Conservation (phyloP, 2,797 vertebrate species). For the Coilia nasus region DNA sequence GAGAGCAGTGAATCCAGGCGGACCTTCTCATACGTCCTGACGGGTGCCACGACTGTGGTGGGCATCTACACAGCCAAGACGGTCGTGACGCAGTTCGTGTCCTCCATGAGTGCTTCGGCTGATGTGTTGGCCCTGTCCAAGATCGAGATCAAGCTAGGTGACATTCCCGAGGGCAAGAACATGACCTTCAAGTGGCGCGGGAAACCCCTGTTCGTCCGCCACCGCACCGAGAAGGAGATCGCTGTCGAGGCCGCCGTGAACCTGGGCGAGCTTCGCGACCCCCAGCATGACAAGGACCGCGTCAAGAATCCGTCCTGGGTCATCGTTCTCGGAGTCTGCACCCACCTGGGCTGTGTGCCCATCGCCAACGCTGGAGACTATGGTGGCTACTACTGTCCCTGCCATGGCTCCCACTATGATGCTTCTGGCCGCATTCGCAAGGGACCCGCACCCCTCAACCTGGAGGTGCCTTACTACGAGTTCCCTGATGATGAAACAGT, state of each 20-base stretch:
- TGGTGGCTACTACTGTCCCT: conserved; percentile 92
- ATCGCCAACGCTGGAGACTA: conserved; percentile 90
- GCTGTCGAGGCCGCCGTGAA: conserved; percentile 76
- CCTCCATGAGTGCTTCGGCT: conserved; percentile 88
- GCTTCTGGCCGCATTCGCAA: conserved; percentile 90
- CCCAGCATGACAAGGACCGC: conserved; percentile 86
- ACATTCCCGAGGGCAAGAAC: conserved; percentile 93
- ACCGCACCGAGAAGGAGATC: conserved; percentile 87
- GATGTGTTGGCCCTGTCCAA: conserved; percentile 89
- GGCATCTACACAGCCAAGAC: conserved; percentile 84
- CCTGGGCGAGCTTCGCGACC: conserved; percentile 82
- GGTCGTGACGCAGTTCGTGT: conserved; percentile 83
- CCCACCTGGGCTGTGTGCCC: conserved; percentile 90
- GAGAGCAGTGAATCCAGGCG: conserved; percentile 78
- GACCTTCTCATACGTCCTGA: conserved; percentile 87
- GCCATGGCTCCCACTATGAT: conserved; percentile 95
- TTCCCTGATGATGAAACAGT: conserved; percentile 79
- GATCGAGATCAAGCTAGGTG: conserved; percentile 85
- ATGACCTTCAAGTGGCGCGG: conserved; percentile 93
- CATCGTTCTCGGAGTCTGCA: conserved; percentile 88
- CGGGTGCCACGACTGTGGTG: conserved; percentile 75
- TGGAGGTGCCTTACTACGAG: conserved; percentile 86
- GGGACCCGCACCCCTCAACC: conserved; percentile 89
- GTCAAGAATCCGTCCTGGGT: conserved; percentile 85
- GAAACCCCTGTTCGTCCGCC: conserved; percentile 90